These are phyloP conservation scores for Syrphus vitripennis DNA, from an alignment of 2,888 invertebrate genomes.

Conservation along the genomic window DNA sequence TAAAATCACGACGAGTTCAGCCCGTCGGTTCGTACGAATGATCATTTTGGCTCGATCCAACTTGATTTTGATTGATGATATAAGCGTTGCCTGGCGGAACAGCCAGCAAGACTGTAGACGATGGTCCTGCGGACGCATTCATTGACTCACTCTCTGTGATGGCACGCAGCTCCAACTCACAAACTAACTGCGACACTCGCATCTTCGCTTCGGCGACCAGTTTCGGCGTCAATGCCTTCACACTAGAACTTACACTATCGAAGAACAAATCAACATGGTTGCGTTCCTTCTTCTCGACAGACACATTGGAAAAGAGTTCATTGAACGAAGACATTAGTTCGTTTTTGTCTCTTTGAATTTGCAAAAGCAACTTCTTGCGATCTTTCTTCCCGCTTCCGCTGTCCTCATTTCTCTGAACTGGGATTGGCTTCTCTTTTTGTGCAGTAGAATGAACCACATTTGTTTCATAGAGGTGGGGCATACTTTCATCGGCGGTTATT, in stretches of 20 bases:
- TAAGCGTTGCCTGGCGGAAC: conserved; percentile 34
- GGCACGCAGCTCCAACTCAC: conserved; percentile 74
- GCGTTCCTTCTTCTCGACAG: conserved; percentile 73
- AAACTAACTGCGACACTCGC: conserved; percentile 74
- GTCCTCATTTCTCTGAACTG: not conserved
- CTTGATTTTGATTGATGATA: conserved; percentile 58
- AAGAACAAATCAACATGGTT: conserved; percentile 77
- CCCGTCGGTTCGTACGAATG: conserved; percentile 24
- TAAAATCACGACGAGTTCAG: not conserved
- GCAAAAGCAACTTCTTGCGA: conserved; percentile 75
- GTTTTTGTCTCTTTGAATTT: conserved; percentile 78
- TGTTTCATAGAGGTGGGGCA: conserved; percentile 35
- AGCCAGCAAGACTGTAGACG: conserved; percentile 31
- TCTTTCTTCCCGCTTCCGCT: conserved; percentile 72
- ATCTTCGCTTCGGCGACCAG: conserved; percentile 74
- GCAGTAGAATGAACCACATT: not conserved
- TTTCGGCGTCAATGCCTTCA: conserved; percentile 74
- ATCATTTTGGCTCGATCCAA: conserved; percentile 53
- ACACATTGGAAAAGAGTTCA: conserved; percentile 73
- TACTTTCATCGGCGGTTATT: not conserved
- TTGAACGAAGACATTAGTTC: conserved; percentile 78
- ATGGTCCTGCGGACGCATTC: conserved; percentile 1
- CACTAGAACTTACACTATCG: conserved; percentile 74
- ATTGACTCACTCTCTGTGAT: conserved; percentile 70
- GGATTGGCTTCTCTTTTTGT: not conserved